Evolutionary conservation across 2,113 vertebrate genomes (phyloP), one percentile per base, ranked within the genome.

Genomic region (Saiga tatarica): DNA sequence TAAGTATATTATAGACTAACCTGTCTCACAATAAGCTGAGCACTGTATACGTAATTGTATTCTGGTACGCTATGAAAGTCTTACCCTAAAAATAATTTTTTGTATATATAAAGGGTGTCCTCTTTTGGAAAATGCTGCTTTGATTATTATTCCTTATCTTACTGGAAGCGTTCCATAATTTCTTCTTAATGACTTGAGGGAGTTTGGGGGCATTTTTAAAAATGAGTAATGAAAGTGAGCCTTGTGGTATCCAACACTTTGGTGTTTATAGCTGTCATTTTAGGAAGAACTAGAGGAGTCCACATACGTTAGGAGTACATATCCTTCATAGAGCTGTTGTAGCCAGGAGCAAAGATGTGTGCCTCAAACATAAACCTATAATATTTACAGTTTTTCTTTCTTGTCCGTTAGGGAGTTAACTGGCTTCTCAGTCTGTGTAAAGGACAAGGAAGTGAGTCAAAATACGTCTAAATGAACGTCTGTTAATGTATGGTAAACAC

Each of bases 361-460:
- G 26, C 92, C 81, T 97, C 62, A 67, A 92, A 79, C 59, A 81
- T 89, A 89, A 95, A 87, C 59, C 74, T 60, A 19, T 84, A 47
- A 84, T 89, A 93, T 93, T 95, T 98, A 94, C 57, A 88, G 92
- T 95, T 97, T 96, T 98, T 95, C 97, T 97, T 95, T 97, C 96
- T 96, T 95, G 89, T 97, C 91, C 3, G 50, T 95, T 94, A 91
- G 95, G 96, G 93, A 97, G 96, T 96, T 97, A 97, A 71, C 92
- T 96, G 96, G 91, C 86, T 94, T 96, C 97, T 97, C 93, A 95
- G 93, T 97, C 89, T 98, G 76, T 95, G 88, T 95, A 97, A 96
- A 93, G 91, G 86, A 95, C 86, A 96, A 96, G 84, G 87, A 97
- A 97, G 82, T 96, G 96, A 97, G 95, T 96, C 95, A 96, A 53